phyloP scores from a whole-genome alignment of 2,797 vertebrate species.

The Orientallactaga sibirica region DNA sequence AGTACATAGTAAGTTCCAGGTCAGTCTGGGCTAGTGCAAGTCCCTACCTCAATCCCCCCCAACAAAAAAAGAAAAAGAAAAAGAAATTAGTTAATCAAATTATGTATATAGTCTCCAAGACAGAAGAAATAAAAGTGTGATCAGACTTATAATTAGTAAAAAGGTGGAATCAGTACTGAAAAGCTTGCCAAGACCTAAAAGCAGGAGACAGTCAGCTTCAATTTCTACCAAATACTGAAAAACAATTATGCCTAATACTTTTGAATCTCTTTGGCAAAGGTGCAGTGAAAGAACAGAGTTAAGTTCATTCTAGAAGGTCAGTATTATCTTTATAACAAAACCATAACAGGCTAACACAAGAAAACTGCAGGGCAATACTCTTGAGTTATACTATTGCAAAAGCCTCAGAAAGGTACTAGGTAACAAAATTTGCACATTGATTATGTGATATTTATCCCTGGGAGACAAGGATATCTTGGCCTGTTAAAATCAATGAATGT shows the following conservation, averaged over 20 bases:
- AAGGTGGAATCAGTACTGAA: not conserved
- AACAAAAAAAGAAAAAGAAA: no score
- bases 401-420: not conserved
- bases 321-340: not conserved
- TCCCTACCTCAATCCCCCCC: no score
- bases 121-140: not conserved
- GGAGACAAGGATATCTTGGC: not conserved
- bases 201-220: accelerated
- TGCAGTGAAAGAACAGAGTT: not conserved
- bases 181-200: not conserved
- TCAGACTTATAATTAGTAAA: not conserved
- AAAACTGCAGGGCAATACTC: not conserved
- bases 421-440: no score
- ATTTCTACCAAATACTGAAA: not conserved
- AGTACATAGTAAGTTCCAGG: no score
- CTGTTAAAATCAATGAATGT: not conserved
- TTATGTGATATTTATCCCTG: not conserved
- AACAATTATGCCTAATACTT: not conserved
- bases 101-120: not conserved
- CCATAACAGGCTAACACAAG: not conserved
- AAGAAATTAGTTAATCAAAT: no score
- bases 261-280: not conserved
- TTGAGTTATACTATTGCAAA: not conserved
- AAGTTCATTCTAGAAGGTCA: not conserved
- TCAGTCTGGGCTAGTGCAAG: no score